Percentiles rank a stretch among this genome's conserved stretches.
phyloP scores from a whole-genome alignment of 2,113 vertebrate genomes.

The Oreocharis arfaki region DNA sequence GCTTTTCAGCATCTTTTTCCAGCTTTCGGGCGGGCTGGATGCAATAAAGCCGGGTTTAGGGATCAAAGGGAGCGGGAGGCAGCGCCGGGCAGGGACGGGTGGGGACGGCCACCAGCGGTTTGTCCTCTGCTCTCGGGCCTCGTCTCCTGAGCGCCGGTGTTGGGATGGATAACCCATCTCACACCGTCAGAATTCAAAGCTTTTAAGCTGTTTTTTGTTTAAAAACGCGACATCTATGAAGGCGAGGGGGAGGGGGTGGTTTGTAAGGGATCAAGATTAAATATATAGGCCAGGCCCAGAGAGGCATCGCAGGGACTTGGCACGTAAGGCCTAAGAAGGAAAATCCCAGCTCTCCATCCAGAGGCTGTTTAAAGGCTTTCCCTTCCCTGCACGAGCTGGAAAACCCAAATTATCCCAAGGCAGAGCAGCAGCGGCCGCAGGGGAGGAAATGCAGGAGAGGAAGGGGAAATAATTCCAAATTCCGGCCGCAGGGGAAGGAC shows the following conservation, averaged over 20 bases:
- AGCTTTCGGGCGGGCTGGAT: background rate
- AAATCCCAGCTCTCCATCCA: background rate
- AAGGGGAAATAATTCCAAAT: accelerated
- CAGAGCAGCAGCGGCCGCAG: accelerated
- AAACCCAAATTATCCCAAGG: background rate
- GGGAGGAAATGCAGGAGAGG: background rate
- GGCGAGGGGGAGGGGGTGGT: background rate
- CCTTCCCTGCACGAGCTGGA: background rate
- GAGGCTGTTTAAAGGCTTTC: background rate
- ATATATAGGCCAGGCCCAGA: background rate
- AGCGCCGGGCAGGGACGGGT: background rate
- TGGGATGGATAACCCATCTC: background rate
- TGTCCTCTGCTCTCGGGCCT: background rate
- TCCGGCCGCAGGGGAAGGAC: background rate
- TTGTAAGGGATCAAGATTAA: background rate
- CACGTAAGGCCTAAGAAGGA: background rate
- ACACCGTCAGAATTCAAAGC: background rate
- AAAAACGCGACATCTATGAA: background rate
- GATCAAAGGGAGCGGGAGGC: slow-evolving; percentile 27
- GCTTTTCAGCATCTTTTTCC: slow-evolving; percentile 11
- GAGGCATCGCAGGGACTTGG: background rate
- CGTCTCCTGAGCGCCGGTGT: background rate
- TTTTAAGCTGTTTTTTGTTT: background rate
- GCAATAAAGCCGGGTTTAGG: slow-evolving; percentile 48
- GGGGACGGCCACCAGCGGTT: background rate